Percentiles rank a stretch among this genome's conserved stretches.
Evolutionary conservation across 2,888 invertebrate genomes (phyloP).

Genomic region (Graphium colonna): DNA sequence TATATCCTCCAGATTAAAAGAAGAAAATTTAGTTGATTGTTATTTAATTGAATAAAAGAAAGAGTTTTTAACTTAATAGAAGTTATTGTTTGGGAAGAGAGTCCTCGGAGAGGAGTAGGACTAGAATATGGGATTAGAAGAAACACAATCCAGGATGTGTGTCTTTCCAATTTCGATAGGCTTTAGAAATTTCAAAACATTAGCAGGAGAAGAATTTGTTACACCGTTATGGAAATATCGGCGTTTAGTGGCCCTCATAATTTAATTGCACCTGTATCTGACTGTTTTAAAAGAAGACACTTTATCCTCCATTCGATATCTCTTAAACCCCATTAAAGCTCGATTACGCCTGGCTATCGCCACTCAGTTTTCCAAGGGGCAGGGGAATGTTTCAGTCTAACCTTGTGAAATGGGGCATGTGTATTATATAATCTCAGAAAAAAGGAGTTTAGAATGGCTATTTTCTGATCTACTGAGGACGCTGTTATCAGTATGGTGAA

Average conservation of each 20-base stretch:
- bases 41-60: no score
- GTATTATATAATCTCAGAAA: not conserved
- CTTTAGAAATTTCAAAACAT: conserved; percentile 8
- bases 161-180: conserved; percentile 1
- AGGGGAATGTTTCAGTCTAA: no score
- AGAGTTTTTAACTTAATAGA: no score
- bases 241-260: not conserved
- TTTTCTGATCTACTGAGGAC: no score
- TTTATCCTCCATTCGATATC: no score
- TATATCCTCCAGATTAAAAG: not conserved
- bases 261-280: no score
- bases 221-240: conserved; percentile 4
- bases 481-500: no score
- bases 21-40: not conserved
- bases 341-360: no score
- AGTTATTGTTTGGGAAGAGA: no score
- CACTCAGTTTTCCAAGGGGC: not conserved
- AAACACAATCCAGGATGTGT: not conserved
- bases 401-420: conserved; percentile 1
- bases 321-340: not conserved
- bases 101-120: no score
- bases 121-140: not conserved
- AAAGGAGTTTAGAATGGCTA: no score
- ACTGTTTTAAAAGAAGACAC: not conserved
- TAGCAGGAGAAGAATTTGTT: conserved; percentile 4